phyloP scores from a whole-genome alignment of 2,888 invertebrate genomes.

The Nezara viridula region DNA sequence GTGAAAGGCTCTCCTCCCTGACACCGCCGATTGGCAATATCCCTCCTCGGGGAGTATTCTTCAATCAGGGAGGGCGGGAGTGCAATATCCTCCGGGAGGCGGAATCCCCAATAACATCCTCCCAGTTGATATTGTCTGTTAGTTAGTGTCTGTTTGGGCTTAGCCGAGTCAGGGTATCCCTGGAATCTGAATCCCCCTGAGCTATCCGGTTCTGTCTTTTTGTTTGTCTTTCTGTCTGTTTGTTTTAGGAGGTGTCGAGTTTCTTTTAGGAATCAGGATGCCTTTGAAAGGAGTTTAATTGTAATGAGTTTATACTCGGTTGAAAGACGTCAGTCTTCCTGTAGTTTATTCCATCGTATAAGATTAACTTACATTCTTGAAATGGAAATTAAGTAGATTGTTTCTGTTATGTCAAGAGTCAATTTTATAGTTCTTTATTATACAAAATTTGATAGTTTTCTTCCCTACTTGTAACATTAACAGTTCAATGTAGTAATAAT shows the following conservation, averaged over 20 bases:
- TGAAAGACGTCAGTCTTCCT: neutral
- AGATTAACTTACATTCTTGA: no score
- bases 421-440: no score
- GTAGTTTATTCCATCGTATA: no score
- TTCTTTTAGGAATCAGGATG: neutral
- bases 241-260: neutral
- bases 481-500: no score
- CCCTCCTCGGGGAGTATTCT: constrained; percentile 6
- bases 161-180: neutral
- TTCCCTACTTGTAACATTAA: no score
- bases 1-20: neutral
- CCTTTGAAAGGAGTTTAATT: neutral
- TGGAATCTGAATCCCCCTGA: neutral
- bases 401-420: no score
- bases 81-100: constrained; percentile 29
- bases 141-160: constrained; percentile 33
- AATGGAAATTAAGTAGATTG: no score
- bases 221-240: constrained; percentile 11
- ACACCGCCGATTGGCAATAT: constrained; percentile 16
- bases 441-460: no score
- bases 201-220: neutral
- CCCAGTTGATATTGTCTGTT: constrained; percentile 17
- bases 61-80: constrained; percentile 1
- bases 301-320: neutral
- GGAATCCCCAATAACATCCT: constrained; percentile 29